phyloP scores from a whole-genome alignment of 2,797 vertebrate species.

The Cyprinella venusta region DNA sequence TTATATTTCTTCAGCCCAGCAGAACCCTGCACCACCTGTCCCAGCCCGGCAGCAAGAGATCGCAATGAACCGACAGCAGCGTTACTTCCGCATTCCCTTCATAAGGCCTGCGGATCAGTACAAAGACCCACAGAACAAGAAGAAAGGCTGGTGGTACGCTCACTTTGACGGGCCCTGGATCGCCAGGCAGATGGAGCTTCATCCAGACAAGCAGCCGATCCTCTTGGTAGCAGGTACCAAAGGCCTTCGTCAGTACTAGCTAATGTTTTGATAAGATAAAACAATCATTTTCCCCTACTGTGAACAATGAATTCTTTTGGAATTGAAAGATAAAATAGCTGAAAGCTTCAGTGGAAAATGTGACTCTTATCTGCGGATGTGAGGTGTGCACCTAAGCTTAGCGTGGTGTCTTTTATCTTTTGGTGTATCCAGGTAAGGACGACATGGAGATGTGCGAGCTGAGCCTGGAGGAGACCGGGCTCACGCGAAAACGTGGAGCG shows the following conservation, averaged over 20 bases:
- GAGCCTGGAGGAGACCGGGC: constrained; percentile 96
- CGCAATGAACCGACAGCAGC: constrained; percentile 92
- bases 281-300: not conserved
- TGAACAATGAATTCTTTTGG: not conserved
- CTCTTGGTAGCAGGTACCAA: constrained; percentile 90
- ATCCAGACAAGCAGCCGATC: constrained; percentile 97
- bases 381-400: not conserved
- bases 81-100: constrained; percentile 98
- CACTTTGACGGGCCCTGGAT: constrained; percentile 98
- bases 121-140: constrained; percentile 98
- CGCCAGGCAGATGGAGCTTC: constrained; percentile 97
- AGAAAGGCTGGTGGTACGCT: constrained; percentile 99
- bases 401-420: constrained; percentile 9
- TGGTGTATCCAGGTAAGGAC: constrained; percentile 85
- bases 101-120: constrained; percentile 97
- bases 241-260: not conserved
- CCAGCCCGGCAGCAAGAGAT: constrained; percentile 86
- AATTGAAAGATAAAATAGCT: constrained; percentile 22
- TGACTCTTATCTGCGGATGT: not conserved
- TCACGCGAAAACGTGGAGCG: constrained; percentile 94
- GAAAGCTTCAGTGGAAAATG: not conserved
- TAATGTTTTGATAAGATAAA: constrained; percentile 8
- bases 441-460: constrained; percentile 99
- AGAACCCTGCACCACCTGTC: constrained; percentile 85
- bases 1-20: constrained; percentile 80